A percentile compares a stretch with the other conserved stretches of the same genome.
Evolutionary conservation across 1,140 invertebrate genomes (phyloP).

Genomic region (Conopomorpha cramerella): DNA sequence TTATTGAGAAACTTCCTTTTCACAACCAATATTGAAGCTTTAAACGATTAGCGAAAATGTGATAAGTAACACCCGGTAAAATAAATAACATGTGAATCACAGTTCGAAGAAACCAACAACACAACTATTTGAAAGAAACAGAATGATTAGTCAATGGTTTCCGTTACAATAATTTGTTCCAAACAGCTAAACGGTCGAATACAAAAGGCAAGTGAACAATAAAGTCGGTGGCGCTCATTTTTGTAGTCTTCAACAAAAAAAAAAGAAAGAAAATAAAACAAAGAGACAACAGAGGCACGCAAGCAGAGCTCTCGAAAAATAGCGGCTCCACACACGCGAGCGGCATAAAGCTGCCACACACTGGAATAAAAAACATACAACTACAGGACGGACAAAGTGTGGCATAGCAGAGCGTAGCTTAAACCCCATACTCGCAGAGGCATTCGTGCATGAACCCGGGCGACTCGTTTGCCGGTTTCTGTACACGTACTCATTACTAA

Average conservation of each 20-base stretch:
- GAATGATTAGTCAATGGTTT: too few species aligned
- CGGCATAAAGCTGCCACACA: conserved; percentile 26
- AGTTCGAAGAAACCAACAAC: too few species aligned
- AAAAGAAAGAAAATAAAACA: conserved; percentile 42
- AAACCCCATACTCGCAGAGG: conserved; percentile 24
- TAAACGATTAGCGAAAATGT: too few species aligned
- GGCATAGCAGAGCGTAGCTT: conserved; percentile 15
- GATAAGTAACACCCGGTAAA: too few species aligned
- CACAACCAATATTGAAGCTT: too few species aligned
- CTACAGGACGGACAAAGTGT: conserved; percentile 15
- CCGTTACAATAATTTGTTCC: too few species aligned
- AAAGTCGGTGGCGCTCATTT: conserved; percentile 27
- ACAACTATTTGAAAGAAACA: too few species aligned
- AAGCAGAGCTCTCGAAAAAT: conserved; percentile 34
- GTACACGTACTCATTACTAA: conserved; percentile 26
- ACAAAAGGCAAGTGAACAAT: conserved; percentile 32
- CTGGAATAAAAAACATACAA: conserved; percentile 21
- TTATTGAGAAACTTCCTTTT: too few species aligned
- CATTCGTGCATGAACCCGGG: conserved; percentile 35
- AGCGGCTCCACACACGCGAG: conserved; percentile 23
- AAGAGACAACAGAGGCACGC: conserved; percentile 35
- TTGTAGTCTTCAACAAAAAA: conserved; percentile 28
- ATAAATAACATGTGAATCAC: too few species aligned
- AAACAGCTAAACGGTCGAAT: conserved; percentile 13
- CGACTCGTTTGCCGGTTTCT: conserved; percentile 17